These are phyloP conservation scores for Stenurella melanura DNA, from an alignment of 2,888 invertebrate genomes.

Conservation along the genomic window DNA sequence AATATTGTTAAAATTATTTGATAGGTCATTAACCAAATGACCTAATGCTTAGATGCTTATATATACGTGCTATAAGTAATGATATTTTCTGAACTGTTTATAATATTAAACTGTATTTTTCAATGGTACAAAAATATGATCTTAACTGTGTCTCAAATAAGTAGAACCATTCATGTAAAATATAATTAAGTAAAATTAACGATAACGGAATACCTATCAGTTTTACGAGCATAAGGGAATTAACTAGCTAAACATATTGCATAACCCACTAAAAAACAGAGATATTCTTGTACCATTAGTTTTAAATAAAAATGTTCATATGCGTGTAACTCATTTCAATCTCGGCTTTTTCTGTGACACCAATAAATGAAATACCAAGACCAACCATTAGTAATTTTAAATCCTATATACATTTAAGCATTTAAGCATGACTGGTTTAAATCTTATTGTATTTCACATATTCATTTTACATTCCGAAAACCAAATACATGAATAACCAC, in stretches of 20 bases:
- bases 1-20: too few relatives aligned
- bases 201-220: neutral
- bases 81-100: neutral
- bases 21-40: too few relatives aligned
- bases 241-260: slow-evolving; percentile 6
- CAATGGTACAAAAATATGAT: neutral
- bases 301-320: slow-evolving; percentile 13
- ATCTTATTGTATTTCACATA: slow-evolving; percentile 16
- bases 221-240: neutral
- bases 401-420: slow-evolving; percentile 11
- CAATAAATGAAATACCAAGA: slow-evolving; percentile 18
- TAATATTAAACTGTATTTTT: neutral
- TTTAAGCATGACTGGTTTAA: slow-evolving; percentile 22
- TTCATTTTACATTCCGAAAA: neutral
- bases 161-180: neutral
- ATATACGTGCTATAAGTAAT: too few relatives aligned
- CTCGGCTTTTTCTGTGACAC: neutral
- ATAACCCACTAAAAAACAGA: slow-evolving; percentile 8
- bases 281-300: slow-evolving; percentile 13
- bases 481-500: slow-evolving; percentile 21
- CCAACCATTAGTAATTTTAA: slow-evolving; percentile 2
- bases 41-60: too few relatives aligned
- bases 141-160: neutral
- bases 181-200: neutral
- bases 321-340: slow-evolving; percentile 10